Evolutionary conservation across 2,113 vertebrate species (phyloP).

Genomic region (Passer montanus): DNA sequence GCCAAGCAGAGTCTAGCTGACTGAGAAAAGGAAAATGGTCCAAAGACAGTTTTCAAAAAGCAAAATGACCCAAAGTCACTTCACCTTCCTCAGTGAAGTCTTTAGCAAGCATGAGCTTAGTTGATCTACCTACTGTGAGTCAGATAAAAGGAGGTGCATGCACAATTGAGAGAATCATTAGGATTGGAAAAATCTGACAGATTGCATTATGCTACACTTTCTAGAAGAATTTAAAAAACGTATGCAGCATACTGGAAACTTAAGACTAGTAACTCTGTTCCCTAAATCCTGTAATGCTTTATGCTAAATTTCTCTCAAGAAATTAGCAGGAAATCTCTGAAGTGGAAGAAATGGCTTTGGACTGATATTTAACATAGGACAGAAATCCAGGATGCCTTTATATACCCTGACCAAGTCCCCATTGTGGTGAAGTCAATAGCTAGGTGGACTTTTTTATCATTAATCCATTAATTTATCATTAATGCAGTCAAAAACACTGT

Average conservation of each 20-base stretch:
- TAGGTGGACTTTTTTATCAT: background rate
- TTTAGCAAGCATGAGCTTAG: background rate
- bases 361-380: background rate
- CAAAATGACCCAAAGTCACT: background rate
- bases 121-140: background rate
- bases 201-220: background rate
- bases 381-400: background rate
- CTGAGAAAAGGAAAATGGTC: background rate
- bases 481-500: background rate
- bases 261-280: background rate
- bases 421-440: background rate
- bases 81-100: background rate
- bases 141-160: background rate
- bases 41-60: background rate
- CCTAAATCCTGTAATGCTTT: background rate
- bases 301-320: background rate
- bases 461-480: background rate
- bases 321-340: background rate
- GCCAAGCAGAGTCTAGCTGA: background rate
- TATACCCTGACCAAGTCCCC: background rate
- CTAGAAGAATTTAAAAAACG: background rate
- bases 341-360: background rate
- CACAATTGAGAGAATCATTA: background rate
- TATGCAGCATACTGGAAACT: background rate
- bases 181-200: background rate